phyloP scores from a whole-genome alignment of 2,888 invertebrate genomes.

The Cephus sareptanus region DNA sequence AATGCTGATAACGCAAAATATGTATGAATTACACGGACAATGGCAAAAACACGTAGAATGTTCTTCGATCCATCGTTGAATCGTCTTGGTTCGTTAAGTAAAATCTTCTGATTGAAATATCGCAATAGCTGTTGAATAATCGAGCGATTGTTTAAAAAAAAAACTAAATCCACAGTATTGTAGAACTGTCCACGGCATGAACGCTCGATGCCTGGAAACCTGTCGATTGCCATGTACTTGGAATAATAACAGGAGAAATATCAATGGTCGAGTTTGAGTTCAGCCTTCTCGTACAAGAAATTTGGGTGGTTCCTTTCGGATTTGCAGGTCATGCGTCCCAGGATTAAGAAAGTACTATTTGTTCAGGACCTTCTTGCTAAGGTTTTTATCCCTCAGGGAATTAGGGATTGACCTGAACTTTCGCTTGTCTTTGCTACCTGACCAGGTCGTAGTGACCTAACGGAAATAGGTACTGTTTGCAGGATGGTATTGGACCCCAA shows the following conservation, averaged over 20 bases:
- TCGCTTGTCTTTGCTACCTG: background rate
- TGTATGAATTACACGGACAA: background rate
- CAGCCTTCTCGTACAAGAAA: background rate
- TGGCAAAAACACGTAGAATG: background rate
- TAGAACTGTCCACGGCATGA: background rate
- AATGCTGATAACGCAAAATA: background rate
- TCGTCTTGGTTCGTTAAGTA: background rate
- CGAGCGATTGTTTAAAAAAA: background rate
- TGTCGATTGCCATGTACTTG: background rate
- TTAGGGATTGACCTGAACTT: background rate
- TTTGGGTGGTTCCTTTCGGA: background rate
- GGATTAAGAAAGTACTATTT: background rate
- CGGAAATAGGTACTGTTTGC: slow-evolving; percentile 40
- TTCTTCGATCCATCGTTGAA: background rate
- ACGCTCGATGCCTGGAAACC: background rate
- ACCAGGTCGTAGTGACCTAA: background rate
- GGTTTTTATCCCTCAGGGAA: background rate
- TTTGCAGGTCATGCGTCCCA: background rate
- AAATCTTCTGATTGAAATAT: background rate
- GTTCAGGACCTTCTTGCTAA: background rate
- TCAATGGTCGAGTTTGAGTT: background rate
- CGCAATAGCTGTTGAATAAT: background rate
- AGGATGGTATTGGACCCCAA: slow-evolving; percentile 77
- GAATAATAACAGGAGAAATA: background rate
- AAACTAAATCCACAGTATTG: background rate